Evolutionary conservation across 2,113 vertebrate species (phyloP).

Genomic region (Ascaphus truei): DNA sequence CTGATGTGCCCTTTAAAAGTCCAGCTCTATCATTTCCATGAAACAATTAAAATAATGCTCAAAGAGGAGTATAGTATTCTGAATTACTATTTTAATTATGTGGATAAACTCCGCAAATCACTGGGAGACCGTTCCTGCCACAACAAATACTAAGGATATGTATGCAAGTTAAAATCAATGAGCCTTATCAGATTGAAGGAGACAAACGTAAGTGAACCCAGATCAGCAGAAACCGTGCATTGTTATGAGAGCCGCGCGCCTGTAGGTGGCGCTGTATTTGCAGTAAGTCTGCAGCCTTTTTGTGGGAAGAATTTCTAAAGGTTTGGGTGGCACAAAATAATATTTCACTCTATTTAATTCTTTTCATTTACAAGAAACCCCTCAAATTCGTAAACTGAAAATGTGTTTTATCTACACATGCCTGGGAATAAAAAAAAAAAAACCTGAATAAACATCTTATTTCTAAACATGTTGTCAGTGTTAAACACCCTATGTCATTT

Average conservation of each 20-base stretch:
- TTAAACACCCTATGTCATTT: constrained; percentile 79
- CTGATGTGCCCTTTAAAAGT: too few species aligned
- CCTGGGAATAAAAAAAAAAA: constrained; percentile 68
- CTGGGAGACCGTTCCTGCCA: background rate
- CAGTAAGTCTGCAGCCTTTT: constrained; percentile 31
- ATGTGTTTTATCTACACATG: constrained; percentile 68
- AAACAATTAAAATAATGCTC: too few species aligned
- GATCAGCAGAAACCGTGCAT: too few species aligned
- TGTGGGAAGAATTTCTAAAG: constrained; percentile 50
- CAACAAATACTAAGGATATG: too few species aligned
- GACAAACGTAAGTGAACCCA: too few species aligned
- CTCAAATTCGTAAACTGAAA: constrained; percentile 59
- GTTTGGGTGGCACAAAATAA: constrained; percentile 54
- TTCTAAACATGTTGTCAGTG: constrained; percentile 81
- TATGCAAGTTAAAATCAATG: too few species aligned
- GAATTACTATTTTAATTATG: too few species aligned
- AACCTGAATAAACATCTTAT: constrained; percentile 77
- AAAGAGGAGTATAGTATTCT: background rate
- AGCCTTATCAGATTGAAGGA: too few species aligned
- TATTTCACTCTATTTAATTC: constrained; percentile 42
- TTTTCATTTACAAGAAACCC: constrained; percentile 47
- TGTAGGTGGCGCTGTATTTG: constrained; percentile 67
- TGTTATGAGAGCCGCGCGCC: too few species aligned
- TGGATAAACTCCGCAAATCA: background rate
- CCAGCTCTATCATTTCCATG: too few species aligned